Percentiles rank a stretch among this genome's conserved stretches.
phyloP scores from a whole-genome alignment of 2,888 invertebrate genomes.

The Serripes groenlandicus region DNA sequence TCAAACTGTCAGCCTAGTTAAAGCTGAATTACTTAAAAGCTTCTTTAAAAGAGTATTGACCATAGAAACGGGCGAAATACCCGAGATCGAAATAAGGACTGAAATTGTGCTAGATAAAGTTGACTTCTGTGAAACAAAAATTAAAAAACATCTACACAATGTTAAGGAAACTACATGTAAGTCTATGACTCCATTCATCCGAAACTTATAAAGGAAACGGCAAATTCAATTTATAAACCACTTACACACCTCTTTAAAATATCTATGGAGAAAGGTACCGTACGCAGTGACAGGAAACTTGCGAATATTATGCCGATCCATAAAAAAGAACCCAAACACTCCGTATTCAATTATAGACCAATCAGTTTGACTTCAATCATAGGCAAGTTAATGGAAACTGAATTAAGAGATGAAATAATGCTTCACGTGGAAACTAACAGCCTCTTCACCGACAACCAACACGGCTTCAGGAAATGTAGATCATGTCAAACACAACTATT shows the following conservation, averaged over 20 bases:
- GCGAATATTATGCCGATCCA: background rate
- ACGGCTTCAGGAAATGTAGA: conserved; percentile 1
- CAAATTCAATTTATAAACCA: background rate
- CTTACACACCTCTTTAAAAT: background rate
- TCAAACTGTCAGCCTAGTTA: too few species aligned
- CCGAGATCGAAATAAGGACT: too few species aligned
- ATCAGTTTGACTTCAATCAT: background rate
- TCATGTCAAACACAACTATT: background rate
- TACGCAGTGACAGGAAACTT: background rate
- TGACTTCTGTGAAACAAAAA: too few species aligned
- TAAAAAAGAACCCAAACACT: background rate
- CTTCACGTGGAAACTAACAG: background rate
- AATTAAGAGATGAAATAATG: background rate
- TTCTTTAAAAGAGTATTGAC: too few species aligned
- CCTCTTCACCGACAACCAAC: background rate
- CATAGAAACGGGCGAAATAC: too few species aligned
- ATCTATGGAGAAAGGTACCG: background rate
- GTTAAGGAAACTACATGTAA: too few species aligned
- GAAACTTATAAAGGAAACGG: background rate
- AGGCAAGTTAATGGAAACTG: background rate
- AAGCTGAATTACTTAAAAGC: too few species aligned
- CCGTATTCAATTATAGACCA: background rate
- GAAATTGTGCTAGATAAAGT: too few species aligned
- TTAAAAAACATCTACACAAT: too few species aligned
- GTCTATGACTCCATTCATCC: background rate